phyloP scores from a whole-genome alignment of 1,140 invertebrate genomes.

The Mycetomoellerius zeteki region DNA sequence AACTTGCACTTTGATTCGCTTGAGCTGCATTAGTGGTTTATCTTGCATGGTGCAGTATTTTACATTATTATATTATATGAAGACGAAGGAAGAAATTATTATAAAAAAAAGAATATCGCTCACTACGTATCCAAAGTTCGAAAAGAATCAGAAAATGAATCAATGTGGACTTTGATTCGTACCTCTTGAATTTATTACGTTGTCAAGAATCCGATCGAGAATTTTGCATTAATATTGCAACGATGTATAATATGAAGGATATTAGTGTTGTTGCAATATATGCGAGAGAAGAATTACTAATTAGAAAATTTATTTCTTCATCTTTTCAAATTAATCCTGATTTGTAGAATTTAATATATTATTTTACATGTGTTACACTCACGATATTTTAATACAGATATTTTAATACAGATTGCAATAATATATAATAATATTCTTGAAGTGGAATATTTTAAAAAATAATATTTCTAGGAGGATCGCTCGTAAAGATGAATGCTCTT shows the following conservation, averaged over 20 bases:
- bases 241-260: background rate
- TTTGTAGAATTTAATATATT: conserved; percentile 1
- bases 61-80: background rate
- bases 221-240: conserved; percentile 5
- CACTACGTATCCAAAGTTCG: background rate
- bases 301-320: background rate
- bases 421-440: background rate
- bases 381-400: conserved; percentile 9
- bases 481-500: background rate
- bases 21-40: conserved; percentile 8
- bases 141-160: background rate
- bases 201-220: conserved; percentile 1
- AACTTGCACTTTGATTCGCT: conserved; percentile 53
- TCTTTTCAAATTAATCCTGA: background rate
- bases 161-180: background rate
- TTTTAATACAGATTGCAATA: conserved; percentile 3
- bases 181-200: background rate
- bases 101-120: background rate
- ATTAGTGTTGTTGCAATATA: background rate
- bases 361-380: background rate
- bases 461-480: background rate
- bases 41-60: conserved; percentile 22
- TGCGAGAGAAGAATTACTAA: background rate
- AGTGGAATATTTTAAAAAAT: background rate
- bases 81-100: conserved; percentile 1